Evolutionary conservation across 92 coral and sea anemone genomes (phyloP), one percentile per base, ranked within the genome.

Genomic region (Parazoanthus swiftii): DNA sequence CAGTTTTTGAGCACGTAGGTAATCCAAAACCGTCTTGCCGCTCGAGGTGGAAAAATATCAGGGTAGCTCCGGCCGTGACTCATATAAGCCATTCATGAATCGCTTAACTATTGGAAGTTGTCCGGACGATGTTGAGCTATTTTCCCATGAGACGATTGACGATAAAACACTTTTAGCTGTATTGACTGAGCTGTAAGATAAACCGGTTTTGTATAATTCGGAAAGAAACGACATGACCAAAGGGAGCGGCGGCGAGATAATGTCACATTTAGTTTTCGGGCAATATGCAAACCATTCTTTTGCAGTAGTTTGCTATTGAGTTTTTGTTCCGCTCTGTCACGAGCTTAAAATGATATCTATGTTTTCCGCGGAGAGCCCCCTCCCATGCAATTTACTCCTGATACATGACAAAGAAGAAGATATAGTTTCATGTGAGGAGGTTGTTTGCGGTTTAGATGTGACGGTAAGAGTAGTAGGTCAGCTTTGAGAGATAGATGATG

Each of bases 361-460:
- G 73, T 2, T 81, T 33, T 81, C 67, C 7, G 63, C 67, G 3
- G 85, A 39, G 14, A 81, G 18, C 77, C 85, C 85, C 36, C 36
- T 81, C 65, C 54, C 85, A 42, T 51, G 67, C 65, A 81, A 67
- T 67, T 67, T 67, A 25, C 73, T 67, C 33, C 73, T 77, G 48
- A 77, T 38, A 83, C 87, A 83, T 50, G 87, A 83, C 87, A 83
- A 67, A 83, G 50, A 83, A 67, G 72, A 50, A 83, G 74, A 18
- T 67, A 46, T 13, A 83, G 79, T 67, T 83, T 83, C 39, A 20
- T 1, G 87, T 83, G 87, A n/a, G 46, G 87, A 58, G 87, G 87
- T 0, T 83, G 87, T 29, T 67, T 58, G 37, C 39, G 87, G 44
- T 26, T 67, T 29, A 78, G 87, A 26, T 83, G 14, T n/a, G 87